Percentiles rank a stretch among this genome's conserved stretches.
phyloP scores from a whole-genome alignment of 2,888 invertebrate species.

The Drosophila putrida region DNA sequence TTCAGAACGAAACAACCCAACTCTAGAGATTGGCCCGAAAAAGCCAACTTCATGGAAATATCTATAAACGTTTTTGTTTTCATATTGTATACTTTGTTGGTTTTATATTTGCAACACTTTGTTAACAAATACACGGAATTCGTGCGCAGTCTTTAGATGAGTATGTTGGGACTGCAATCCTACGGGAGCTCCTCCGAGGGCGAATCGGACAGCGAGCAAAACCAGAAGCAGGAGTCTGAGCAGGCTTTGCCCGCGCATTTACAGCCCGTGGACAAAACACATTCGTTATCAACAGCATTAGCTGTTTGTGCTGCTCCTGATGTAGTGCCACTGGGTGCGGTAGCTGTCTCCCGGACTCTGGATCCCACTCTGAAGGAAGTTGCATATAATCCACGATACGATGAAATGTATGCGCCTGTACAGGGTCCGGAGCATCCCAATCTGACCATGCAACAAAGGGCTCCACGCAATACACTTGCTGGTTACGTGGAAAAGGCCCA shows the following conservation, averaged over 20 bases:
- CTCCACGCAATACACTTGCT: slow-evolving; percentile 95
- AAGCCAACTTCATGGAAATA: slow-evolving; percentile 67
- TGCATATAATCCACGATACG: slow-evolving; percentile 95
- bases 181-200: slow-evolving; percentile 90
- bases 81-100: slow-evolving; percentile 62
- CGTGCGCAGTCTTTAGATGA: slow-evolving; percentile 54
- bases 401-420: slow-evolving; percentile 96
- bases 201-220: slow-evolving; percentile 87
- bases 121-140: slow-evolving; percentile 69
- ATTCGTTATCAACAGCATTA: slow-evolving; percentile 88
- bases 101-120: slow-evolving; percentile 72
- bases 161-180: slow-evolving; percentile 91
- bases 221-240: slow-evolving; percentile 26
- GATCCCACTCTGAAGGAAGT: slow-evolving; percentile 94
- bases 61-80: slow-evolving; percentile 71
- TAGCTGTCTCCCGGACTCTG: slow-evolving; percentile 90
- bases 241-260: slow-evolving; percentile 86
- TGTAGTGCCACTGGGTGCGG: slow-evolving; percentile 92
- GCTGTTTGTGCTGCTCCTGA: slow-evolving; percentile 93
- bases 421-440: slow-evolving; percentile 97
- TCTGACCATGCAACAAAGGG: slow-evolving; percentile 94
- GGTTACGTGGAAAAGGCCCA: slow-evolving; percentile 98
- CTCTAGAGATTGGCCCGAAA: slow-evolving; percentile 10
- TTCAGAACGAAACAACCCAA: no score
- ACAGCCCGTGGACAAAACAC: slow-evolving; percentile 87